A percentile compares a stretch with the other conserved stretches of the same genome.
Evolutionary conservation across 1,140 invertebrate species (phyloP).

Genomic region (Hyposmocoma kahamanoa): DNA sequence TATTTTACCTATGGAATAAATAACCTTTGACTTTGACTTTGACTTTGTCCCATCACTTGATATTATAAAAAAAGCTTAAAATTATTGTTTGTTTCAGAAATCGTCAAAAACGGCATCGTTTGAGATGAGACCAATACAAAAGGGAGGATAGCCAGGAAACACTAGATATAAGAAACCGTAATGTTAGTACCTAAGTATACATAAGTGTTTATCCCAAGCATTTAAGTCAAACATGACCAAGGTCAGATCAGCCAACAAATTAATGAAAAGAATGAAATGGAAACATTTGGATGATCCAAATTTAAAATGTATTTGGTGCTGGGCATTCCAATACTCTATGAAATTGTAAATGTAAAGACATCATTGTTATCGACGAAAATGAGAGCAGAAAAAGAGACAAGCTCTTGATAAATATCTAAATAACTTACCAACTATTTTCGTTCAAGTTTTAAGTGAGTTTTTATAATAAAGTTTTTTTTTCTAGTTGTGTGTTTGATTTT

Average conservation of each 20-base stretch:
- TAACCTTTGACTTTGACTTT: too few relatives aligned
- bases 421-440: too few relatives aligned
- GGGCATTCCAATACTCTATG: conserved; percentile 55
- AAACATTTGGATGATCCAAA: not conserved
- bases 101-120: conserved; percentile 24
- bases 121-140: conserved; percentile 41
- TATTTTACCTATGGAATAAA: too few relatives aligned
- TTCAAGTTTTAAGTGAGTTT: too few relatives aligned
- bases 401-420: too few relatives aligned
- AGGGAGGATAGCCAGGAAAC: conserved; percentile 29
- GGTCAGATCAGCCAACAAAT: too few relatives aligned
- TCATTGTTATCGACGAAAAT: not conserved
- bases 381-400: too few relatives aligned
- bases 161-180: conserved; percentile 59
- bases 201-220: conserved; percentile 47
- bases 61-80: too few relatives aligned
- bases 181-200: conserved; percentile 58
- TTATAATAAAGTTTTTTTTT: too few relatives aligned
- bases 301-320: too few relatives aligned
- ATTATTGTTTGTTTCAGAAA: conserved; percentile 41
- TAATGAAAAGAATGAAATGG: not conserved
- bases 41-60: too few relatives aligned
- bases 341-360: conserved; percentile 27
- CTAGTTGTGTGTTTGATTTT: too few relatives aligned
- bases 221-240: conserved; percentile 34